Conservation (phyloP, 2,888 invertebrate genomes). For the Oxystoma pomonae region DNA sequence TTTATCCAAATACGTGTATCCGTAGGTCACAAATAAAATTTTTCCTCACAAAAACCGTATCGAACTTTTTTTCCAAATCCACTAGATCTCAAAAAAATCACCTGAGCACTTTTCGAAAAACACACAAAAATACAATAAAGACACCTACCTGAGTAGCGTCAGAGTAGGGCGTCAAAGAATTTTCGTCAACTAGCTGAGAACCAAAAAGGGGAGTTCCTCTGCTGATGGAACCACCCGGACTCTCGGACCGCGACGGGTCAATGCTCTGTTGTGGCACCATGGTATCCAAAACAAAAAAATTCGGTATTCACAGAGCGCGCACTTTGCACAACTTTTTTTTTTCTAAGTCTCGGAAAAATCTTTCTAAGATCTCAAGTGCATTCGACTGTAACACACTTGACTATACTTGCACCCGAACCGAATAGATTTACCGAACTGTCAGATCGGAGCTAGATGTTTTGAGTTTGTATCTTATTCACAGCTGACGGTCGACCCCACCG, state of each 20-base stretch:
- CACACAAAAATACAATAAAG: neutral
- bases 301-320: slow-evolving; percentile 1
- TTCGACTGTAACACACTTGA: slow-evolving; percentile 34
- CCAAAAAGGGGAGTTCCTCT: slow-evolving; percentile 76
- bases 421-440: slow-evolving; percentile 54
- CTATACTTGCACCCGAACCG: slow-evolving; percentile 31
- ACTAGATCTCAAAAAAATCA: no score
- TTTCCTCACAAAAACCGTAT: no score
- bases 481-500: slow-evolving; percentile 42
- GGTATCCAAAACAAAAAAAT: slow-evolving; percentile 33
- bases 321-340: neutral
- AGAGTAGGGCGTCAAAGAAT: slow-evolving; percentile 92
- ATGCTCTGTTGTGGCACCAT: slow-evolving; percentile 72
- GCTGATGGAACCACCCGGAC: slow-evolving; percentile 46
- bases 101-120: no score
- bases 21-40: no score
- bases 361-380: slow-evolving; percentile 42
- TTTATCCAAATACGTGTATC: no score
- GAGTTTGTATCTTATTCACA: slow-evolving; percentile 47
- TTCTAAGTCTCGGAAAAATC: slow-evolving; percentile 25
- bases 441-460: slow-evolving; percentile 51
- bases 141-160: slow-evolving; percentile 93
- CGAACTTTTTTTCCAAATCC: no score
- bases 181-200: slow-evolving; percentile 84
- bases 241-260: slow-evolving; percentile 46